Percentiles rank a stretch among this genome's conserved stretches.
Conservation (phyloP, 2,113 vertebrate genomes). For the Thalassarche chlororhynchos region DNA sequence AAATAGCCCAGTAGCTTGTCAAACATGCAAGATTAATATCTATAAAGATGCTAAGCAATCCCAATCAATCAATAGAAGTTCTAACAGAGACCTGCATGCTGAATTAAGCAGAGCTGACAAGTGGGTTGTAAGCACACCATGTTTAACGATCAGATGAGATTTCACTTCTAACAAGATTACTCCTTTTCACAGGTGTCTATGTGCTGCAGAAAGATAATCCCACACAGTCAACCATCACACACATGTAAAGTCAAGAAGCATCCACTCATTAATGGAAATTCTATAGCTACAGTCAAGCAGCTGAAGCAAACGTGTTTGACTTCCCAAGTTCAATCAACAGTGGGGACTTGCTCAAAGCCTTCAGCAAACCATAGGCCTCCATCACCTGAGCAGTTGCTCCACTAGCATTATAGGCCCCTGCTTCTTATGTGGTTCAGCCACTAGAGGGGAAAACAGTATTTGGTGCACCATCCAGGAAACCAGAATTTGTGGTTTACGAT, state of each 20-base stretch:
- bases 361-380: background rate
- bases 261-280: background rate
- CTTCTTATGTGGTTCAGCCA: background rate
- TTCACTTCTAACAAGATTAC: background rate
- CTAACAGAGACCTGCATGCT: background rate
- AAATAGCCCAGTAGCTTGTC: background rate
- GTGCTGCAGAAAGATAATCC: background rate
- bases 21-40: background rate
- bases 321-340: background rate
- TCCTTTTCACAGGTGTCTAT: background rate
- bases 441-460: rapidly evolving
- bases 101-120: conserved; percentile 38
- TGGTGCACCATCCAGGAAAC: background rate
- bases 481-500: background rate
- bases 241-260: background rate
- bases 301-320: background rate
- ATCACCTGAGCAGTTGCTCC: background rate
- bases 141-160: conserved; percentile 22
- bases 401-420: rapidly evolving
- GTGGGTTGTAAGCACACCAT: background rate
- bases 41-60: background rate
- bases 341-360: background rate
- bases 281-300: background rate
- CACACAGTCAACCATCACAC: background rate
- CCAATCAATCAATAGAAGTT: background rate